These are phyloP conservation scores for Cataglyphis rosenhaueri DNA, from an alignment of 2,888 invertebrate species.

Conservation along the genomic window DNA sequence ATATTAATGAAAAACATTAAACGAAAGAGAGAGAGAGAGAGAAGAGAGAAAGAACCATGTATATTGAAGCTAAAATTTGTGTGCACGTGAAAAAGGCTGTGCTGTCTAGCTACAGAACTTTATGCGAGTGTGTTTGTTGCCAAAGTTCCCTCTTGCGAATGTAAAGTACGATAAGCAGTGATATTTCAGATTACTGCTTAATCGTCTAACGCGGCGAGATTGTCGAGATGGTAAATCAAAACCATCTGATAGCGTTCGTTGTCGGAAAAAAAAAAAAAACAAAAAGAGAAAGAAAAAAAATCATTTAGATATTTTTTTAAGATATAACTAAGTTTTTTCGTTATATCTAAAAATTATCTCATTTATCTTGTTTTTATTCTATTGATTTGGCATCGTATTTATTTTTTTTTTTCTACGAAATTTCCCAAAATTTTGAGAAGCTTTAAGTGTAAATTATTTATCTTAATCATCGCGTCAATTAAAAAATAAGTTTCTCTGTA, in stretches of 20 bases:
- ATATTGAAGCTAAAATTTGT: conserved; percentile 66
- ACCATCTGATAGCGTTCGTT: background rate
- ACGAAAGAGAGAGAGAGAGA: conserved; percentile 36
- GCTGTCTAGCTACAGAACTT: conserved; percentile 75
- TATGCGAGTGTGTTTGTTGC: conserved; percentile 81
- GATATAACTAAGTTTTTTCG: background rate
- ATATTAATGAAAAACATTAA: conserved; percentile 63
- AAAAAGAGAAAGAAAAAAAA: background rate
- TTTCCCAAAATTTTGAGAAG: background rate
- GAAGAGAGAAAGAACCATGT: conserved; percentile 62
- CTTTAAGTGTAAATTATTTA: background rate
- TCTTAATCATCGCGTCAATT: background rate
- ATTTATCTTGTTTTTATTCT: background rate
- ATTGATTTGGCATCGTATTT: background rate
- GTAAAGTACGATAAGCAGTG: conserved; percentile 74
- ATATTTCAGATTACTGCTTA: conserved; percentile 67
- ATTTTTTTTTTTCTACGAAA: background rate
- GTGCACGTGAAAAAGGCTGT: conserved; percentile 75
- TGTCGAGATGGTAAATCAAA: conserved; percentile 30
- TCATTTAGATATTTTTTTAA: background rate
- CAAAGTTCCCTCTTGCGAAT: conserved; percentile 81
- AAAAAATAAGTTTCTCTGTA: background rate
- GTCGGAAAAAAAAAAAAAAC: background rate
- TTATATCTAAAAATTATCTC: background rate
- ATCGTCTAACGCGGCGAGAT: conserved; percentile 27